Percentiles rank a stretch among this genome's conserved stretches.
phyloP scores from a whole-genome alignment of 2,888 invertebrate genomes.

The Andrena dorsata region DNA sequence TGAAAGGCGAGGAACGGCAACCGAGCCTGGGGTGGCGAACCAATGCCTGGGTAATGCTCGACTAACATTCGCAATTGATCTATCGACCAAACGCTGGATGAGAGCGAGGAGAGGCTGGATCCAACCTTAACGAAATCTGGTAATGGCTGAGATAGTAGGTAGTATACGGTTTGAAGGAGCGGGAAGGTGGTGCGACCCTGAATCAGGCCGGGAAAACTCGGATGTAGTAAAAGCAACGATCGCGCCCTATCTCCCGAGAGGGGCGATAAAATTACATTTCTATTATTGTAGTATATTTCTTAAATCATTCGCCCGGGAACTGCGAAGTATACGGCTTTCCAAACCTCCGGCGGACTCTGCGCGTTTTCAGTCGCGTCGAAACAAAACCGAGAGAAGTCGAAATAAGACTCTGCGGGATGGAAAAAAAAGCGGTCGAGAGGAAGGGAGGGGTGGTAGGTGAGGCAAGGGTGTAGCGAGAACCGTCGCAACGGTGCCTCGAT shows the following conservation, averaged over 20 bases:
- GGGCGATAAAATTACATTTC: background rate
- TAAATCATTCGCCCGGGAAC: no score
- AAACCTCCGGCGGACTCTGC: no score
- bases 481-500: constrained; percentile 75
- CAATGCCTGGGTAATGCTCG: constrained; percentile 71
- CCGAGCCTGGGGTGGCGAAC: constrained; percentile 21
- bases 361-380: background rate
- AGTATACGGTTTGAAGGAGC: constrained; percentile 63
- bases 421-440: constrained; percentile 49
- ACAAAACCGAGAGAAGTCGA: background rate
- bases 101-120: constrained; percentile 60
- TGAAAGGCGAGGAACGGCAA: constrained; percentile 45
- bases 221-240: constrained; percentile 8
- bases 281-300: background rate
- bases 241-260: background rate
- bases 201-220: background rate
- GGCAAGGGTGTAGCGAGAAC: constrained; percentile 64
- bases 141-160: constrained; percentile 80
- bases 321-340: no score
- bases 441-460: constrained; percentile 61
- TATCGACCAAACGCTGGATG: constrained; percentile 73
- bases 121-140: constrained; percentile 80
- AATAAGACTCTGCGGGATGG: constrained; percentile 55
- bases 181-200: background rate
- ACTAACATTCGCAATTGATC: constrained; percentile 81